Evolutionary conservation across 2,797 vertebrate species (phyloP).

Genomic region (Agapornis canus): DNA sequence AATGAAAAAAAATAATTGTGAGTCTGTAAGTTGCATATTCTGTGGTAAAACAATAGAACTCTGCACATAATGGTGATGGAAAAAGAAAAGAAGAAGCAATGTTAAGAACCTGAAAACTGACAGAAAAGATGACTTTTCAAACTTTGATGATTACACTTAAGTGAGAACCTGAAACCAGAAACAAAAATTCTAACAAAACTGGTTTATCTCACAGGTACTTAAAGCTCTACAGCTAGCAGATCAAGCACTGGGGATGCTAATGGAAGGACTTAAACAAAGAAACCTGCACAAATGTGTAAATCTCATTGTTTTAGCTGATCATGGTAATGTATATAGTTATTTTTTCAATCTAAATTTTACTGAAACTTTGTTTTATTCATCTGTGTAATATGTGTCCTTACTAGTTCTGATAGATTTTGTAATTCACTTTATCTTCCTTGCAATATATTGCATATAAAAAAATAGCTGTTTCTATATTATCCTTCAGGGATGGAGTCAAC

Average conservation of each 20-base stretch:
- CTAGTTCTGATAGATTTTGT: background rate
- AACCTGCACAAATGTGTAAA: conserved; percentile 80
- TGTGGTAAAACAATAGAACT: background rate
- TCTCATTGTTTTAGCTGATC: conserved; percentile 81
- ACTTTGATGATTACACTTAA: background rate
- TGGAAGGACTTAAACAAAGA: conserved; percentile 82
- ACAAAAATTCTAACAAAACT: background rate
- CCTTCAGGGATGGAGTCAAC: conserved; percentile 91
- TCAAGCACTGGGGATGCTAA: conserved; percentile 75
- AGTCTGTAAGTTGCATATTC: background rate
- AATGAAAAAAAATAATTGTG: background rate
- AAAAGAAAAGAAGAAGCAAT: background rate
- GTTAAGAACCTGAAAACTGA: background rate
- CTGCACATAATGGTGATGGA: background rate
- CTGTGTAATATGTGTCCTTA: background rate
- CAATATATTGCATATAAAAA: background rate
- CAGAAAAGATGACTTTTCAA: background rate
- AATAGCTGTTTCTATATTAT: background rate
- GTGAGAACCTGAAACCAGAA: background rate
- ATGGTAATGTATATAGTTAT: conserved; percentile 70
- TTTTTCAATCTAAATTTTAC: background rate
- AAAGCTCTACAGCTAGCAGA: conserved; percentile 75
- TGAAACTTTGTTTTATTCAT: background rate
- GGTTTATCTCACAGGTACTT: conserved; percentile 69
- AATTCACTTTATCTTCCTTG: background rate